Evolutionary conservation across 2,888 invertebrate species (phyloP), one percentile per base, ranked within the genome.

Genomic region (Pristionchus japonicus): DNA sequence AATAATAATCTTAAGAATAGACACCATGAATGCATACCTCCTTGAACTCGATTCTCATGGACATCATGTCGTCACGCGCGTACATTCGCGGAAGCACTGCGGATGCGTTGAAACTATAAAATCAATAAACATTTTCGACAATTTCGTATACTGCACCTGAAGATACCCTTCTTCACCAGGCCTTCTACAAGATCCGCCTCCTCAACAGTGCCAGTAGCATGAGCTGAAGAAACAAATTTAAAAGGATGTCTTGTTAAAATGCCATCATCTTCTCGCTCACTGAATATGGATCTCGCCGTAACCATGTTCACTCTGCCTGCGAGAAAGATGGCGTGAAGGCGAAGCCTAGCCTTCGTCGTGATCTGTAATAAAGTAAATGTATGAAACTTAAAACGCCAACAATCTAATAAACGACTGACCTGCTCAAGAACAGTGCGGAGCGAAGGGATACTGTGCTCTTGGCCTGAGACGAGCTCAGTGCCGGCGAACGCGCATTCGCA

Each of bases 401-500:
- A n/a, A n/a, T n/a, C n/a, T n/a, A n/a, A n/a, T n/a, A n/a, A n/a
- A n/a, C n/a, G n/a, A n/a, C 84, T 52, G 6, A 85, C 85, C 64
- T 85, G 40, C n/a, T 85, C 85, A 27, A 85, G 85, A 20, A 86
- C 49, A 37, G 0, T 34, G 47, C 67, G 31, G 31, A 86, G 3
- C 9, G 70, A 70, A 20, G 49, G 34, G 17, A 86, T 37, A 7
- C 6, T 64, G 9, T 15, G 31, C 13, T 86, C 86, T 34, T 67
- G 34, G 43, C 70, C 86, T 43, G 47, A 13, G 47, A 70, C n/a
- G 31, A 37, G 11, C 9, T 64, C 61, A 7, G 49, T 47, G 0
- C 86, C 86, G 7, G 86, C 86, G 34, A 86, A 86, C 31, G 67
- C 70, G 34, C 86, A 86, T 70, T 86, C 70, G 49, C 70, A 70